Evolutionary conservation across 2,888 invertebrate species (phyloP).

Genomic region (Oligia strigilis): DNA sequence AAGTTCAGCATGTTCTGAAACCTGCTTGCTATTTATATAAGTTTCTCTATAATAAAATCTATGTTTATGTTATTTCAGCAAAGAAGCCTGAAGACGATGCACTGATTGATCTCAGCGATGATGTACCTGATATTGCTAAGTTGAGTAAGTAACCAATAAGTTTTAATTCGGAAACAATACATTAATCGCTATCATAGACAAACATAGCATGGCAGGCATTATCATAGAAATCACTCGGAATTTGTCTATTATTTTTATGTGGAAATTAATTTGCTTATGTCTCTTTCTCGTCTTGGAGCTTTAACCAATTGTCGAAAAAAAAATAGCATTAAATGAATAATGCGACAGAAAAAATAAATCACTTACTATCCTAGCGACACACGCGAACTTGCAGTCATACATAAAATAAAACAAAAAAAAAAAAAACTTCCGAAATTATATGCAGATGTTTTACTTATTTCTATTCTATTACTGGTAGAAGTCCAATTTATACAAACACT

Average conservation of each 20-base stretch:
- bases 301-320: neutral
- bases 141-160: slow-evolving; percentile 77
- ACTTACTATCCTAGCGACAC: no score
- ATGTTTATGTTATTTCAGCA: slow-evolving; percentile 72
- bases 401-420: no score
- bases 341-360: no score
- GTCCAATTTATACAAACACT: no score
- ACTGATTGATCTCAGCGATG: slow-evolving; percentile 95
- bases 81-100: slow-evolving; percentile 92
- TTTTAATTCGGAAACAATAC: neutral
- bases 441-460: no score
- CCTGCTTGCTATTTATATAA: neutral
- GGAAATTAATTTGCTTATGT: neutral
- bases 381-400: no score
- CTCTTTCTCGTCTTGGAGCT: neutral
- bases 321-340: neutral
- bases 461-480: no score
- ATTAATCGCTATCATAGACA: no score
- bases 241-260: neutral
- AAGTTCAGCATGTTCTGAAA: neutral
- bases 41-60: neutral
- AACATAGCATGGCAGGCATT: no score
- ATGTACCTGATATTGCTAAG: slow-evolving; percentile 87
- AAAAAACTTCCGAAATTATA: no score
- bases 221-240: neutral